A percentile compares a stretch with the other conserved stretches of the same genome.
Conservation (phyloP, 2,888 invertebrate genomes). For the Congeria kusceri region DNA sequence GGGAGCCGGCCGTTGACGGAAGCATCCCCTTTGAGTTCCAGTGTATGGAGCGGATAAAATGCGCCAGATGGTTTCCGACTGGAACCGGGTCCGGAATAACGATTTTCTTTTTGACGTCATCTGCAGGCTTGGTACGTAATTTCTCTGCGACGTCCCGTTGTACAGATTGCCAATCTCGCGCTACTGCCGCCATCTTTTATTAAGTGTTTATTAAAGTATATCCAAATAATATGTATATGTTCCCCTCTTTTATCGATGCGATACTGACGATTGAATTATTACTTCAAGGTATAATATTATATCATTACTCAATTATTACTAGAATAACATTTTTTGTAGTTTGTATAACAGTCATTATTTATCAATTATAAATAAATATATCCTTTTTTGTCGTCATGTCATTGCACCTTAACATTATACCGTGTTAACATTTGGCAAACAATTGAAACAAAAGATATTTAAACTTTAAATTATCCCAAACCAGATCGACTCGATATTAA, state of each 20-base stretch:
- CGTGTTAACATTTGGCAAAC: background rate
- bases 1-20: conserved; percentile 72
- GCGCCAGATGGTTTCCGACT: conserved; percentile 75
- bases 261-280: too few species aligned
- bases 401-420: background rate
- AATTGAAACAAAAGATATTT: conserved; percentile 25
- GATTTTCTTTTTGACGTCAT: conserved; percentile 63
- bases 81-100: conserved; percentile 65
- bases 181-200: background rate
- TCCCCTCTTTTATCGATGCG: too few species aligned
- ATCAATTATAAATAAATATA: too few species aligned
- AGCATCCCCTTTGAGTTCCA: conserved; percentile 74
- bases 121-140: conserved; percentile 50
- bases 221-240: too few species aligned
- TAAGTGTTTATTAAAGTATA: too few species aligned
- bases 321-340: too few species aligned
- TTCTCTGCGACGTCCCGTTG: conserved; percentile 47
- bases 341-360: too few species aligned
- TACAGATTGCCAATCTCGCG: conserved; percentile 39
- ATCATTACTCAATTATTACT: too few species aligned
- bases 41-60: conserved; percentile 72
- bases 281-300: too few species aligned
- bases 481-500: too few species aligned
- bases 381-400: too few species aligned
- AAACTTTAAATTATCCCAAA: conserved; percentile 29